Conservation (phyloP, 1,140 invertebrate species). For the Camponotus vicinus region DNA sequence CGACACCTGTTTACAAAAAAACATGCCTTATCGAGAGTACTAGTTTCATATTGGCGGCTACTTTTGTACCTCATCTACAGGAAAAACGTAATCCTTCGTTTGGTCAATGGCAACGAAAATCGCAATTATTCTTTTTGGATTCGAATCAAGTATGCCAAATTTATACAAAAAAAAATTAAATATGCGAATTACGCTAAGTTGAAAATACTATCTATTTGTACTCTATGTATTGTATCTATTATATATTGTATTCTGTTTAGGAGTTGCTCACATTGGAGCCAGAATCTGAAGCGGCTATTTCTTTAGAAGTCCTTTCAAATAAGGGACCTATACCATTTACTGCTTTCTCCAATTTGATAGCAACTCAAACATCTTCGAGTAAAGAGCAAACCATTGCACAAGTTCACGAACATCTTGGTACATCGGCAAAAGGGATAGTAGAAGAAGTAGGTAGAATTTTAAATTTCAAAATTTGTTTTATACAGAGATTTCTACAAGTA, state of each 20-base stretch:
- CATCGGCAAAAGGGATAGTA: constrained; percentile 76
- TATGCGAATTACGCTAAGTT: too few species aligned
- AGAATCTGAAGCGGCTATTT: constrained; percentile 79
- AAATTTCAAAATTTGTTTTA: constrained; percentile 66
- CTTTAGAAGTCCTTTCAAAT: constrained; percentile 77
- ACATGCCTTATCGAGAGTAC: constrained; percentile 84
- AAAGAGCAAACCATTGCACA: constrained; percentile 73
- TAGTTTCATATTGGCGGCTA: constrained; percentile 83
- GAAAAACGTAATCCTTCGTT: constrained; percentile 83
- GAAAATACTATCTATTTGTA: constrained; percentile 1
- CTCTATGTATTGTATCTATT: constrained; percentile 11
- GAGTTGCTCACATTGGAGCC: constrained; percentile 85
- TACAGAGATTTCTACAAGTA: neutral
- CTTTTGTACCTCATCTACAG: constrained; percentile 86
- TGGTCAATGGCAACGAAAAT: constrained; percentile 87
- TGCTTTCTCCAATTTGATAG: constrained; percentile 80
- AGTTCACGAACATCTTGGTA: constrained; percentile 78
- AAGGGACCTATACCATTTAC: constrained; percentile 78
- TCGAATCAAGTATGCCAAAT: constrained; percentile 84
- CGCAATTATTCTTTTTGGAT: constrained; percentile 88
- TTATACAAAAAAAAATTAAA: too few species aligned
- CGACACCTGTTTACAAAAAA: constrained; percentile 86
- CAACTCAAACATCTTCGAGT: constrained; percentile 74
- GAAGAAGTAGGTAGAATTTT: constrained; percentile 80
- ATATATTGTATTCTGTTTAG: constrained; percentile 70